Conservation (phyloP, 2,888 invertebrate genomes). For the Drosophila dives region DNA sequence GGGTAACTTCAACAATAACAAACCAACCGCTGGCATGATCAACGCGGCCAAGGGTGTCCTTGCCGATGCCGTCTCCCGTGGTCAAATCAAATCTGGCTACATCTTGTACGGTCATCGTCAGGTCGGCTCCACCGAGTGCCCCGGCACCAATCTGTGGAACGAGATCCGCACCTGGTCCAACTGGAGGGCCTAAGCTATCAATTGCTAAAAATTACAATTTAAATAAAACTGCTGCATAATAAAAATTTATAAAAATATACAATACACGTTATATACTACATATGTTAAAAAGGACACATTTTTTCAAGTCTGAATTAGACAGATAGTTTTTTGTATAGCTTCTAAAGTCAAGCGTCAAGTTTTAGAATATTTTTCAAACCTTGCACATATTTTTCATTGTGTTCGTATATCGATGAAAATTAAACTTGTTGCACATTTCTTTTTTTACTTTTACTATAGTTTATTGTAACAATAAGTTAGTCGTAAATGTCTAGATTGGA, state of each 20-base stretch:
- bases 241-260: conserved; percentile 22
- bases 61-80: conserved; percentile 63
- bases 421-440: not conserved
- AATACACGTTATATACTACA: conserved; percentile 20
- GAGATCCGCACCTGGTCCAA: conserved; percentile 79
- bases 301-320: not conserved
- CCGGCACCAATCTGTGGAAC: conserved; percentile 75
- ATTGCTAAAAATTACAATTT: no score
- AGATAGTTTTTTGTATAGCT: not conserved
- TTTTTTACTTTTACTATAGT: not conserved
- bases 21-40: conserved; percentile 60
- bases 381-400: not conserved
- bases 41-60: conserved; percentile 66
- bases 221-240: conserved; percentile 21
- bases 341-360: not conserved
- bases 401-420: not conserved
- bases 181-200: conserved; percentile 60
- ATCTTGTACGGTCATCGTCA: conserved; percentile 76
- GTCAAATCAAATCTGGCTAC: conserved; percentile 58
- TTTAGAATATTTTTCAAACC: not conserved
- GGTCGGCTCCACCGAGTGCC: conserved; percentile 77
- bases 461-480: not conserved
- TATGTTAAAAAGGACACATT: conserved; percentile 2
- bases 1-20: conserved; percentile 67
- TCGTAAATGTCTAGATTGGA: not conserved